These are phyloP conservation scores for Gavia stellata DNA, from an alignment of 2,113 vertebrate genomes.

Conservation along the genomic window DNA sequence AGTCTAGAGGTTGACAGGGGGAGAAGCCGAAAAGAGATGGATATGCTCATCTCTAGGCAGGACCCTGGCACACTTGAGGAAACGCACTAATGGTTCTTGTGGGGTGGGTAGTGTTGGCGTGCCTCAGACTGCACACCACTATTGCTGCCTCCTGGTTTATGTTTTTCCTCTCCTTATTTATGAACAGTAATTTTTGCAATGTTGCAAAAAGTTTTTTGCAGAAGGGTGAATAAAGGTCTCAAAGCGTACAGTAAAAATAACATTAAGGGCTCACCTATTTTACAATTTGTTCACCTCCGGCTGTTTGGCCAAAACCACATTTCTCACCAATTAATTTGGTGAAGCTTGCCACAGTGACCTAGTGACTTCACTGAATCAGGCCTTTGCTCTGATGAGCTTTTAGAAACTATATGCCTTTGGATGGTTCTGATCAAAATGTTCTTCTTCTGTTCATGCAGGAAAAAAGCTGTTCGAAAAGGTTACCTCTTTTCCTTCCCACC, in stretches of 20 bases:
- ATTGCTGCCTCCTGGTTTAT: background rate
- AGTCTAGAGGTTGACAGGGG: background rate
- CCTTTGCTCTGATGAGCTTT: background rate
- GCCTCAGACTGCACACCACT: too few relatives aligned
- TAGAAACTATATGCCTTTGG: background rate
- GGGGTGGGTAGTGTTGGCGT: too few relatives aligned
- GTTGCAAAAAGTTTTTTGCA: background rate
- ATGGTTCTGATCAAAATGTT: background rate
- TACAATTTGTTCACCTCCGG: background rate
- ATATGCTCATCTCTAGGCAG: background rate
- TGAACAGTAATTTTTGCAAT: background rate
- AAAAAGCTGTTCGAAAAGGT: background rate
- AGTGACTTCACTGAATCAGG: background rate
- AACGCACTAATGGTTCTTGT: background rate
- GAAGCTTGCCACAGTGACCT: background rate
- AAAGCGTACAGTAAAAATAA: background rate
- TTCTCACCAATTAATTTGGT: background rate
- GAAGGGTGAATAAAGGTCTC: background rate
- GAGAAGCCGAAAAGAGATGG: rapidly evolving
- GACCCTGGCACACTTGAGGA: background rate
- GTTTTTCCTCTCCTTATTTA: background rate
- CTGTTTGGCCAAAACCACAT: background rate
- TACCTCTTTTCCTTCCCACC: background rate
- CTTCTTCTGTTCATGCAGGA: background rate
- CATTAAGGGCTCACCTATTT: background rate